Evolutionary conservation across 2,888 invertebrate genomes (phyloP).

Genomic region (Silvanus unidentatus): DNA sequence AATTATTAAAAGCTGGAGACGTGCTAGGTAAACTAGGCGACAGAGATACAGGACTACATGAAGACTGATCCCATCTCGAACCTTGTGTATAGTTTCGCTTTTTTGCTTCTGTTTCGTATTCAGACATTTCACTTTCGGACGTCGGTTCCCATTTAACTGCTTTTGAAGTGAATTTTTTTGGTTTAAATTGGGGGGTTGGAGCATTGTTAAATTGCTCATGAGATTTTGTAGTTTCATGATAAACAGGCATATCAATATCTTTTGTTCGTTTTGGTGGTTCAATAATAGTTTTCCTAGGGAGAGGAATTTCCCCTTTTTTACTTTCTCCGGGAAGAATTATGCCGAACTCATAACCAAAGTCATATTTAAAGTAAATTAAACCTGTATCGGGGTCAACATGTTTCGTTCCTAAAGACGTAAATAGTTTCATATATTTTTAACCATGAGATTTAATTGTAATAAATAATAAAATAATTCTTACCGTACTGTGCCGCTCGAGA

Average conservation of each 20-base stretch:
- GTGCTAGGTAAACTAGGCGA: slow-evolving; percentile 56
- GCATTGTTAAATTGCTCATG: slow-evolving; percentile 18
- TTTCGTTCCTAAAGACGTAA: slow-evolving; percentile 58
- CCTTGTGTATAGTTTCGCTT: slow-evolving; percentile 41
- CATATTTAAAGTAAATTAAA: slow-evolving; percentile 75
- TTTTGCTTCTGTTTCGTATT: slow-evolving; percentile 48
- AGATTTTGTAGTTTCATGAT: slow-evolving; percentile 54
- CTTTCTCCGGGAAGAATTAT: slow-evolving; percentile 64
- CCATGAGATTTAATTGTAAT: not conserved
- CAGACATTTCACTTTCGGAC: slow-evolving; percentile 59
- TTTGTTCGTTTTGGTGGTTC: slow-evolving; percentile 52
- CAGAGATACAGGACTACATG: slow-evolving; percentile 53
- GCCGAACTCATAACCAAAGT: slow-evolving; percentile 75
- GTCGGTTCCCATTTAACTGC: slow-evolving; percentile 57
- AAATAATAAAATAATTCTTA: slow-evolving; percentile 44
- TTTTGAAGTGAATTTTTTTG: slow-evolving; percentile 47
- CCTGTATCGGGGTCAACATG: slow-evolving; percentile 71
- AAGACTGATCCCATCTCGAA: slow-evolving; percentile 46
- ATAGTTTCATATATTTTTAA: not conserved
- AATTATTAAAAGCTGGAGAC: slow-evolving; percentile 49
- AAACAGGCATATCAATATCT: slow-evolving; percentile 62
- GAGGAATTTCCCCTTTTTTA: slow-evolving; percentile 46
- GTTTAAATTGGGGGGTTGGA: slow-evolving; percentile 40
- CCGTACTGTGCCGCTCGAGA: slow-evolving; percentile 65
- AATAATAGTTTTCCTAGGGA: slow-evolving; percentile 46